phyloP scores from a whole-genome alignment of 2,113 vertebrate species.

The Suricata suricatta region DNA sequence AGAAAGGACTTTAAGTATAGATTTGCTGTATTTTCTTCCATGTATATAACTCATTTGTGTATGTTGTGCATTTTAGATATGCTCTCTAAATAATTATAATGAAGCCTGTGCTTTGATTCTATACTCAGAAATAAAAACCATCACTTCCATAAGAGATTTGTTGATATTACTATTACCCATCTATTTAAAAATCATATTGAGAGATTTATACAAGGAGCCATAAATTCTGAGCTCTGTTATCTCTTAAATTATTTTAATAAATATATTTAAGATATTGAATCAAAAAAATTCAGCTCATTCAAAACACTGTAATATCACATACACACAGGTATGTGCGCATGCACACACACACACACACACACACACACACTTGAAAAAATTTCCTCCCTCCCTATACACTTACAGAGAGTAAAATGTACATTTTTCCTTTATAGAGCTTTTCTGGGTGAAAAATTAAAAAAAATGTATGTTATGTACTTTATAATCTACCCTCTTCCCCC shows the following conservation, averaged over 20 bases:
- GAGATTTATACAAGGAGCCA: neutral
- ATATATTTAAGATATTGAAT: neutral
- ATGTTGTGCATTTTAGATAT: neutral
- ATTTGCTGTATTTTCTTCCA: neutral
- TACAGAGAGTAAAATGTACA: neutral
- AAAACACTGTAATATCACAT: neutral
- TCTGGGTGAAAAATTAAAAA: neutral
- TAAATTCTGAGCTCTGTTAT: neutral
- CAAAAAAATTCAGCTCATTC: neutral
- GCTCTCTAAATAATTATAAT: neutral
- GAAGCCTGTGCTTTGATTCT: neutral
- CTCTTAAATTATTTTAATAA: neutral
- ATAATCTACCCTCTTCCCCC: neutral
- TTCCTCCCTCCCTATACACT: neutral
- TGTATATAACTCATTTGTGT: neutral
- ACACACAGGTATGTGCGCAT: neutral
- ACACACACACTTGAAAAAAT: neutral
- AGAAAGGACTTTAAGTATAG: neutral
- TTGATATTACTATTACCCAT: neutral
- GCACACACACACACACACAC: neutral
- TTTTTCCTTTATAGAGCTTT: neutral
- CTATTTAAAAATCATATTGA: neutral
- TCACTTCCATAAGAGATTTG: neutral
- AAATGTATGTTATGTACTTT: neutral
- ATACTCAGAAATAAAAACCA: neutral